Evolutionary conservation across 2,113 vertebrate species (phyloP).

Genomic region (Paradoxurus hermaphroditus): DNA sequence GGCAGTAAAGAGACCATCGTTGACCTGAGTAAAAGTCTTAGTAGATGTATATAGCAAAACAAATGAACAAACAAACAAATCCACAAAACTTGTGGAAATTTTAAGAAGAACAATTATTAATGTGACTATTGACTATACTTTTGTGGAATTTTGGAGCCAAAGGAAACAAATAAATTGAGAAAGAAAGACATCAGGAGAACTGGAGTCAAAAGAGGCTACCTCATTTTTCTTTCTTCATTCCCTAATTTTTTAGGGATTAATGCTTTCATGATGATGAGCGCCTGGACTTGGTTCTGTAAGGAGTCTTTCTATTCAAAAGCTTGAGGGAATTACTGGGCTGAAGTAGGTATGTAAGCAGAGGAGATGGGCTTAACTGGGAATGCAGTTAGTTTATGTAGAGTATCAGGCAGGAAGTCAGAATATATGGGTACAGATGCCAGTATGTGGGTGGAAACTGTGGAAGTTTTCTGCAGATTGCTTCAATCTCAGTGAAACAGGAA

Average conservation of each 20-base stretch:
- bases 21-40: background rate
- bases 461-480: conserved; percentile 19
- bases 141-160: background rate
- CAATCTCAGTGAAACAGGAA: background rate
- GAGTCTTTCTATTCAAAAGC: background rate
- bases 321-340: background rate
- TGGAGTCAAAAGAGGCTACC: background rate
- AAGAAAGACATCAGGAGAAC: background rate
- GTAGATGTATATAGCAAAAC: background rate
- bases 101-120: background rate
- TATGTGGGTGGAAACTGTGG: background rate
- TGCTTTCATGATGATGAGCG: background rate
- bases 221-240: background rate
- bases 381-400: background rate
- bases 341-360: background rate
- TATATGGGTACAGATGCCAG: background rate
- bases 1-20: background rate
- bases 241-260: background rate
- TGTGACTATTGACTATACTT: background rate
- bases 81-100: background rate
- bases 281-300: background rate
- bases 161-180: background rate
- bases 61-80: background rate
- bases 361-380: background rate
- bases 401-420: background rate